Evolutionary conservation across 2,797 vertebrate species (phyloP), one percentile per base, ranked within the genome.

Genomic region (Alauda arvensis): DNA sequence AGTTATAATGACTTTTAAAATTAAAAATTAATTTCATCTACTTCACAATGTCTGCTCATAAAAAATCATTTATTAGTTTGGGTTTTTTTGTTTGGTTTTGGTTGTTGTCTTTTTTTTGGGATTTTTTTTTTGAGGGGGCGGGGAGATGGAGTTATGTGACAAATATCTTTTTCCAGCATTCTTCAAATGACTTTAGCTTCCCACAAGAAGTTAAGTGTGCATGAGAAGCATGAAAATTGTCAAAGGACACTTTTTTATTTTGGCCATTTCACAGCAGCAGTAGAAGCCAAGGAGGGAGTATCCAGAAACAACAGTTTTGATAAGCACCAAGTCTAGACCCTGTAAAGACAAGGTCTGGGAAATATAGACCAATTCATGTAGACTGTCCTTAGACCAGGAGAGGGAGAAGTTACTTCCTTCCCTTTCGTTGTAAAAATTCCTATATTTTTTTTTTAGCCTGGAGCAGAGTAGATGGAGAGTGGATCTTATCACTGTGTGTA

Each of bases 61-160:
- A 63, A 77, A 15, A 28, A 33, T 7, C 17, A 29, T 4, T 34
- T 40, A 29, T 15, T 67, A 45, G 3, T 17, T 45, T 20, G 10
- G 1, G 4, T 10, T 2, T 10, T 52, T 37, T 51, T 43, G 2
- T 12, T 53, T 12, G 4, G 15, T 8, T 29, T 31, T 12, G 15
- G 11, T 34, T 17, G 10, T 24, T 24, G 31, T 37, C 8, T 8
- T 25, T 31, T 59, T 46, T 23, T 3, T 31, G 10, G 2, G 2
- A n/a, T n/a, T n/a, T 55, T 16, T 52, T 61, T 53, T 33, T 2
- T 17, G 3, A 1, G 4, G 6, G 7, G 6, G 2, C 37, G 9
- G 37, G 37, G 37, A 37, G 37, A 37, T 9, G 3, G 6, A 8
- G 0, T 6, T 71, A 6, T 5, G 0, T 33, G 48, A 2, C 4